A percentile compares a stretch with the other conserved stretches of the same genome.
phyloP scores from a whole-genome alignment of 2,113 vertebrate genomes.

The Oryzias melastigma region DNA sequence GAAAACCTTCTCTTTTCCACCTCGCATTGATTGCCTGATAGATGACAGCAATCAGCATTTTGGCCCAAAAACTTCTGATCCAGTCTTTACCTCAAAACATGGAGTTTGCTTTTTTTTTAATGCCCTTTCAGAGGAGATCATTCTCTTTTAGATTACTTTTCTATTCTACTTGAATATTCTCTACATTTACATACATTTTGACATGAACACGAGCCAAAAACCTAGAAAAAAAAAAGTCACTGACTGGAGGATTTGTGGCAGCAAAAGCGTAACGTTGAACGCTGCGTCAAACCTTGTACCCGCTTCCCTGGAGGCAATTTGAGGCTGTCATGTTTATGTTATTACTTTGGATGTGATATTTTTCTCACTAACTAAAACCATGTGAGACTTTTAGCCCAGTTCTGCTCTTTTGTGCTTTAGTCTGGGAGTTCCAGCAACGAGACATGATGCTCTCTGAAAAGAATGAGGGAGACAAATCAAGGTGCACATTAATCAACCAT shows the following conservation, averaged over 20 bases:
- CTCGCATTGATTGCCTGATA: conserved; percentile 28
- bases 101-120: conserved; percentile 49
- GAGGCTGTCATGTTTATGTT: conserved; percentile 62
- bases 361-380: conserved; percentile 67
- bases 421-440: conserved; percentile 3
- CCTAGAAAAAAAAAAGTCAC: conserved; percentile 35
- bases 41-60: conserved; percentile 33
- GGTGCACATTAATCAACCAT: no score
- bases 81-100: conserved; percentile 13
- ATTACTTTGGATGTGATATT: conserved; percentile 64
- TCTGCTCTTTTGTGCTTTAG: conserved; percentile 19
- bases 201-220: conserved; percentile 6
- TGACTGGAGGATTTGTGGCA: conserved; percentile 36
- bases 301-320: conserved; percentile 41
- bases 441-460: no score
- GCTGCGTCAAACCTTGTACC: conserved; percentile 57
- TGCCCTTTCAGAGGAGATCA: conserved; percentile 6
- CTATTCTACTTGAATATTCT: conserved; percentile 1
- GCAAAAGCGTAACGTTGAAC: conserved; percentile 57
- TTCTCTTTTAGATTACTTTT: conserved; percentile 25
- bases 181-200: background rate
- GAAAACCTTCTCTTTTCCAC: conserved; percentile 42
- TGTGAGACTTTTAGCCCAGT: conserved; percentile 52
- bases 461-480: no score
- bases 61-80: conserved; percentile 40